A percentile compares a stretch with the other conserved stretches of the same genome.
phyloP scores from a whole-genome alignment of 2,888 invertebrate species.

The Gymnosoma rotundatum region DNA sequence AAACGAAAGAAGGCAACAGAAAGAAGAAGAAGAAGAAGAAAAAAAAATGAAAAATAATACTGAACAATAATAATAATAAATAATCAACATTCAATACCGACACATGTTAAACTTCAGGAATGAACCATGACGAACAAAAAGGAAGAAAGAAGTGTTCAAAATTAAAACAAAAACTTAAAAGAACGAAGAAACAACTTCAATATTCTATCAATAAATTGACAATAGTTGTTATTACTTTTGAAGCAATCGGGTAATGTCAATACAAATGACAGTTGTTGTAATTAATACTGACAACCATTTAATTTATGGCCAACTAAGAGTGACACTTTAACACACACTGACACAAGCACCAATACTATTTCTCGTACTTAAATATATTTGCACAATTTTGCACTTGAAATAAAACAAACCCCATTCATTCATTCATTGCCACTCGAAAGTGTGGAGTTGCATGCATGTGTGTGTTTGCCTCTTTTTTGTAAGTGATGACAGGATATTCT shows the following conservation, averaged over 20 bases:
- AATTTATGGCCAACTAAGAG: constrained; percentile 73
- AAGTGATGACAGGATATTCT: constrained; percentile 69
- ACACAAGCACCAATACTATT: constrained; percentile 11
- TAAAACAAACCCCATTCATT: background rate
- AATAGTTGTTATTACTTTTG: constrained; percentile 70
- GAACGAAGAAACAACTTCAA: constrained; percentile 12
- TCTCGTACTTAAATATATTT: constrained; percentile 5
- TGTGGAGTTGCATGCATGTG: constrained; percentile 20
- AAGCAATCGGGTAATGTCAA: constrained; percentile 70
- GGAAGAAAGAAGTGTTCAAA: constrained; percentile 56
- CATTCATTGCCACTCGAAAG: background rate
- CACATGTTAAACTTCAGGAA: constrained; percentile 55
- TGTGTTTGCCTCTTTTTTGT: constrained; percentile 19
- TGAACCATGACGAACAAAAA: constrained; percentile 43
- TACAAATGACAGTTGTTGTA: constrained; percentile 74
- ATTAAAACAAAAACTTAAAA: constrained; percentile 15
- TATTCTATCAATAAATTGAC: constrained; percentile 65
- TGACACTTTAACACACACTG: constrained; percentile 65
- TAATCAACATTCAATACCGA: constrained; percentile 53
- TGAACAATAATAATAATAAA: constrained; percentile 65
- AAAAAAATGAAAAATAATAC: constrained; percentile 21
- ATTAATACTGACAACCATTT: constrained; percentile 75
- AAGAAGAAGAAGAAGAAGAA: too few relatives aligned
- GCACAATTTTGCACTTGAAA: background rate
- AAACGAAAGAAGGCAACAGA: constrained; percentile 44